Percentiles rank a stretch among this genome's conserved stretches.
phyloP scores from a whole-genome alignment of 1,140 invertebrate species.

The Lucilia cuprina region DNA sequence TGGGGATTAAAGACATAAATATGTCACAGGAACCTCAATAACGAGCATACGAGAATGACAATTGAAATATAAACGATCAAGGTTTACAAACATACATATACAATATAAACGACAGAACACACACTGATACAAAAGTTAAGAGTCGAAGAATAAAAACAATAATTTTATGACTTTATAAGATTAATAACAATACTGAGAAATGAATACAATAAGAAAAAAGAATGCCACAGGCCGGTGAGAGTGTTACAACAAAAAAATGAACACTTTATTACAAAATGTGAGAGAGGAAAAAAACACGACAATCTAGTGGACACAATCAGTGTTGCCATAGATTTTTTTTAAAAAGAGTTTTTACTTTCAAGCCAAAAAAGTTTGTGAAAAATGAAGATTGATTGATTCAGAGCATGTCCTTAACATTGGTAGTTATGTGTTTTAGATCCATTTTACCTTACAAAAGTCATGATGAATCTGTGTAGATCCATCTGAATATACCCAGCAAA shows the following conservation, averaged over 20 bases:
- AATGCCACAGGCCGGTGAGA: too few species aligned
- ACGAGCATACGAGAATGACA: neutral
- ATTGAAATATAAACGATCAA: neutral
- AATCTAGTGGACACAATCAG: neutral
- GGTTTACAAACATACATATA: neutral
- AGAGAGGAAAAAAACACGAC: neutral
- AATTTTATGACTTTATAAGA: neutral
- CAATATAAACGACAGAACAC: neutral
- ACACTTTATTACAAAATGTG: neutral
- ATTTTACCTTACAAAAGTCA: too few species aligned
- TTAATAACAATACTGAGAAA: neutral
- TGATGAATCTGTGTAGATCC: too few species aligned
- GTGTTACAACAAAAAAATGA: neutral
- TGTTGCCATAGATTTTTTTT: too few species aligned
- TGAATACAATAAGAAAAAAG: neutral
- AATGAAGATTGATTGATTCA: too few species aligned
- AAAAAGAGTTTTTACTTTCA: neutral
- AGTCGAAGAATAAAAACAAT: neutral
- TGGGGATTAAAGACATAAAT: neutral
- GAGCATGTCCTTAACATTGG: too few species aligned
- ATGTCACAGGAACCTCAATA: neutral
- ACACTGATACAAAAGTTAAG: neutral
- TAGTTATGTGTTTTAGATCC: too few species aligned
- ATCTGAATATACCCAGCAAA: too few species aligned
- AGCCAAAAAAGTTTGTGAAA: too few species aligned